Evolutionary conservation across 2,113 vertebrate species (phyloP).

Genomic region (Myocastor coypus): DNA sequence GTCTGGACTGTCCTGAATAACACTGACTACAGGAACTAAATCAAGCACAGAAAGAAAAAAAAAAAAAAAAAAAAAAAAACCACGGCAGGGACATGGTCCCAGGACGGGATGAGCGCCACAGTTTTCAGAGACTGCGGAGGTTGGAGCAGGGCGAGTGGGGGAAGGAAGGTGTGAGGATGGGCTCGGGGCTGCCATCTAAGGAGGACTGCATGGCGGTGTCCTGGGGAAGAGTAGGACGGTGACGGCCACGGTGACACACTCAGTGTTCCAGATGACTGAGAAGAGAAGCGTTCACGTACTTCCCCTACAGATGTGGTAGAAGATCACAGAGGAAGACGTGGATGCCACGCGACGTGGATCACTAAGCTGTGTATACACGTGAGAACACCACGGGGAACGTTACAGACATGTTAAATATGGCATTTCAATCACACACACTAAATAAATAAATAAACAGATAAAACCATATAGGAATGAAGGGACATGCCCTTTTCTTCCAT

Average conservation of each 20-base stretch:
- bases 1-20: too few relatives aligned
- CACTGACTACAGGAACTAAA: neutral
- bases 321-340: neutral
- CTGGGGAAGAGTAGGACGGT: neutral
- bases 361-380: neutral
- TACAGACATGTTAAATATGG: neutral
- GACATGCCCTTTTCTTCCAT: neutral
- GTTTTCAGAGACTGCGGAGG: too few relatives aligned
- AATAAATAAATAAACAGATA: neutral
- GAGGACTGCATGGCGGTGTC: too few relatives aligned
- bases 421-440: neutral
- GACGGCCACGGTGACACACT: too few relatives aligned
- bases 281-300: neutral
- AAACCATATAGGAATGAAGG: neutral
- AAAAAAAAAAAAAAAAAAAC: too few relatives aligned
- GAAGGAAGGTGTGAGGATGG: too few relatives aligned
- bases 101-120: too few relatives aligned
- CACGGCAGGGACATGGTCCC: too few relatives aligned
- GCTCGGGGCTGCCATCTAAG: fast-evolving
- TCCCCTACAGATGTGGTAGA: neutral
- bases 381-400: neutral
- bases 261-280: neutral
- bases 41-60: neutral
- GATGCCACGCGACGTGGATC: too few relatives aligned
- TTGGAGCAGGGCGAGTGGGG: too few relatives aligned